phyloP scores from a whole-genome alignment of 2,888 invertebrate genomes.

The Pediacus dermestoides region DNA sequence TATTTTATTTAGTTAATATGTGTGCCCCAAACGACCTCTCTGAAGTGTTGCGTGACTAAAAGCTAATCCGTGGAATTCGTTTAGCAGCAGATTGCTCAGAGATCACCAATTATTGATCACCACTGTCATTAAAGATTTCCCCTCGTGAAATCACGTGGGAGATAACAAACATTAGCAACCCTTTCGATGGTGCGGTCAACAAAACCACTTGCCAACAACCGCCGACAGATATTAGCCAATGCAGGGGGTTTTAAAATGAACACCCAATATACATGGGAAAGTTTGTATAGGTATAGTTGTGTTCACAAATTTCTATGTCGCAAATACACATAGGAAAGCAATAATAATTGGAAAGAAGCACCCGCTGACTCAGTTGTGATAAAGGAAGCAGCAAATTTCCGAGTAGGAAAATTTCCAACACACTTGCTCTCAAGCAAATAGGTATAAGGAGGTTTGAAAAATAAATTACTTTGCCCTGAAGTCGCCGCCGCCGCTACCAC shows the following conservation, averaged over 20 bases:
- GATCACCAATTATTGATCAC: slow-evolving; percentile 34
- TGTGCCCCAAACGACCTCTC: too few relatives aligned
- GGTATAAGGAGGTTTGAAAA: slow-evolving; percentile 20
- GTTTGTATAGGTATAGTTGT: not conserved
- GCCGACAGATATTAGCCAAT: slow-evolving; percentile 2
- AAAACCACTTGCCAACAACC: not conserved
- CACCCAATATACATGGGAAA: not conserved
- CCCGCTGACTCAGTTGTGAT: slow-evolving; percentile 17
- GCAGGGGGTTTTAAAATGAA: not conserved
- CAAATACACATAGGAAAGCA: slow-evolving; percentile 38
- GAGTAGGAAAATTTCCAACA: slow-evolving; percentile 15
- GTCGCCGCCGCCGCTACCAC: slow-evolving; percentile 4
- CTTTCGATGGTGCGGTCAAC: slow-evolving; percentile 9
- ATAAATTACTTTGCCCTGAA: slow-evolving; percentile 18
- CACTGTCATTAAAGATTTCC: slow-evolving; percentile 28
- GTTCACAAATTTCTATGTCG: not conserved
- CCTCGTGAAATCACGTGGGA: slow-evolving; percentile 7
- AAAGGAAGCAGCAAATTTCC: slow-evolving; percentile 18
- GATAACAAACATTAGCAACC: slow-evolving; percentile 19
- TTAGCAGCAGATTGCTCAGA: slow-evolving; percentile 29
- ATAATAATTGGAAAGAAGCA: slow-evolving; percentile 40
- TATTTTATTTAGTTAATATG: too few relatives aligned
- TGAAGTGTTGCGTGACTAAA: slow-evolving; percentile 21
- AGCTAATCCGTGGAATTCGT: slow-evolving; percentile 29
- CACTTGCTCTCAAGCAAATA: slow-evolving; percentile 9